These are phyloP conservation scores for Scaptomyza pallida DNA, from an alignment of 1,140 invertebrate species.

Conservation along the genomic window DNA sequence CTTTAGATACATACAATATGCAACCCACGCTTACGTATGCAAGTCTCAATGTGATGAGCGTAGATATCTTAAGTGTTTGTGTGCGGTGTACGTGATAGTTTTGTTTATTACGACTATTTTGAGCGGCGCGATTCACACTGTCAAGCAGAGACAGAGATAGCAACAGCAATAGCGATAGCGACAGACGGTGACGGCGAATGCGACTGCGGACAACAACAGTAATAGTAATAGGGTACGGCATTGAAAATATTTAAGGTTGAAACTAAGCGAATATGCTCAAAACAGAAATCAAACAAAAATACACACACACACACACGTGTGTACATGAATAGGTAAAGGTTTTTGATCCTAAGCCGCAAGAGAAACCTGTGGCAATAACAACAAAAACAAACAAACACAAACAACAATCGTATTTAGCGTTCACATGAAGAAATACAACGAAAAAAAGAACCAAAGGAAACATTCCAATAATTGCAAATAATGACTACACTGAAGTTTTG, in stretches of 20 bases:
- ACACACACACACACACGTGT: slow-evolving; percentile 8
- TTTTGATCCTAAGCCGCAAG: slow-evolving; percentile 70
- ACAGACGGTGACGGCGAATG: not conserved
- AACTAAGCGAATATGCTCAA: slow-evolving; percentile 44
- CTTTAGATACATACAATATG: too few relatives aligned
- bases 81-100: slow-evolving; percentile 77
- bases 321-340: slow-evolving; percentile 50
- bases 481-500: slow-evolving; percentile 71
- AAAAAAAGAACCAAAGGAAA: slow-evolving; percentile 71
- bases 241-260: slow-evolving; percentile 74
- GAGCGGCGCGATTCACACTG: slow-evolving; percentile 37
- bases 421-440: slow-evolving; percentile 49
- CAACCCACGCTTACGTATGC: slow-evolving; percentile 41
- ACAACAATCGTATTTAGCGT: slow-evolving; percentile 56
- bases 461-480: slow-evolving; percentile 80
- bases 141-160: not conserved
- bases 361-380: slow-evolving; percentile 42
- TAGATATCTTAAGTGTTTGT: slow-evolving; percentile 35
- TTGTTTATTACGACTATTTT: slow-evolving; percentile 72
- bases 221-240: slow-evolving; percentile 39
- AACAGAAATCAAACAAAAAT: slow-evolving; percentile 60
- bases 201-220: slow-evolving; percentile 11
- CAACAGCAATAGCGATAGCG: too few relatives aligned
- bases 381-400: slow-evolving; percentile 13
- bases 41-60: slow-evolving; percentile 9